phyloP scores from a whole-genome alignment of 2,888 invertebrate genomes.

The Smittia aterrima region DNA sequence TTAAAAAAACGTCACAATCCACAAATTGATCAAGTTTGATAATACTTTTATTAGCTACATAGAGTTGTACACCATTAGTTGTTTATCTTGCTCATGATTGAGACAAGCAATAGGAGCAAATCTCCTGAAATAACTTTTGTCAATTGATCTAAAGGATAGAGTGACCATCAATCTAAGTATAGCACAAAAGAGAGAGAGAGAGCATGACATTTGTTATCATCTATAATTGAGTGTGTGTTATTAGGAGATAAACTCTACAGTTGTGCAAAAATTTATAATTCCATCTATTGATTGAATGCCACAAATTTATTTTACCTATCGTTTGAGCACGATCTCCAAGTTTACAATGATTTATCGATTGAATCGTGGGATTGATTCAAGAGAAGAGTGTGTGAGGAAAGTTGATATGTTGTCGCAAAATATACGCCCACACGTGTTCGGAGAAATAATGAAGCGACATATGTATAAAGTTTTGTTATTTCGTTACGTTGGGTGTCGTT shows the following conservation, averaged over 20 bases:
- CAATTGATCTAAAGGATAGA: neutral
- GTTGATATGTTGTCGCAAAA: neutral
- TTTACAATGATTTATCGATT: conserved; percentile 24
- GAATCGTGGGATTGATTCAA: neutral
- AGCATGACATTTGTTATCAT: neutral
- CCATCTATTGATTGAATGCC: neutral
- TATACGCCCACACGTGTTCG: neutral
- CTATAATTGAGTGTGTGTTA: neutral
- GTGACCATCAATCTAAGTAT: conserved; percentile 1
- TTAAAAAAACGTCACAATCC: no score
- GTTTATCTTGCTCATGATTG: no score
- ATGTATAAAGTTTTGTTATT: neutral
- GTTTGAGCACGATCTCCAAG: conserved; percentile 47
- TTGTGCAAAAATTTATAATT: neutral
- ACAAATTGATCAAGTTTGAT: no score
- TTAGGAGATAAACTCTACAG: neutral
- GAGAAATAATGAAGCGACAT: neutral
- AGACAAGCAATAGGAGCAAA: neutral
- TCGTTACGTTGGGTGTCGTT: neutral
- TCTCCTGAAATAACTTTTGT: neutral
- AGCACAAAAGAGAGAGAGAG: no score
- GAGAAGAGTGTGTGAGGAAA: neutral
- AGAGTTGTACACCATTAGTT: no score
- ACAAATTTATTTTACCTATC: conserved; percentile 46
- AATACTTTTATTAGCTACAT: no score